A percentile compares a stretch with the other conserved stretches of the same genome.
Conservation (phyloP, 2,888 invertebrate species). For the Andrena minutula region DNA sequence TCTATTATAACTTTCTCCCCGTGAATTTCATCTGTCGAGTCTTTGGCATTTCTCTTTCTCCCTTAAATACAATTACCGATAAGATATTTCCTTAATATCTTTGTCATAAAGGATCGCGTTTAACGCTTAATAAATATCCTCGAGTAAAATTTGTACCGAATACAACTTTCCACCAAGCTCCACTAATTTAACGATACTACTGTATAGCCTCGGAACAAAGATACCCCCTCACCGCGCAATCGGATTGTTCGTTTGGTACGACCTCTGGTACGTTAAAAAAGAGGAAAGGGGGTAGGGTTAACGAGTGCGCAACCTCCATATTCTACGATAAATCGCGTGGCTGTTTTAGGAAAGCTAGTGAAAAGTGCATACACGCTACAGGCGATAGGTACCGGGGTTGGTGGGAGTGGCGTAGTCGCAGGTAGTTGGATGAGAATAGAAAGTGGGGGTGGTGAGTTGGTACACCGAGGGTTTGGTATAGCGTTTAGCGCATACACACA, state of each 20-base stretch:
- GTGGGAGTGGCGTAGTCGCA: conserved; percentile 64
- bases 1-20: background rate
- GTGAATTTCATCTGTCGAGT: background rate
- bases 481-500: conserved; percentile 72
- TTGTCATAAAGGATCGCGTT: background rate
- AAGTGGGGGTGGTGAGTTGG: conserved; percentile 63
- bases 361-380: conserved; percentile 61
- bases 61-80: background rate
- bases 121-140: background rate
- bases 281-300: conserved; percentile 24
- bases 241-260: conserved; percentile 43
- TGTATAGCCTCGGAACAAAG: background rate
- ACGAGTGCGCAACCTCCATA: conserved; percentile 56
- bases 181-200: background rate
- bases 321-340: conserved; percentile 66
- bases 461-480: conserved; percentile 66
- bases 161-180: background rate
- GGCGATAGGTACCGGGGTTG: conserved; percentile 65
- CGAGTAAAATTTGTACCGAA: background rate
- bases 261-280: conserved; percentile 15
- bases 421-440: conserved; percentile 68
- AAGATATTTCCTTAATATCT: too few species aligned
- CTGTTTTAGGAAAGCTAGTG: conserved; percentile 64
- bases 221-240: conserved; percentile 26
- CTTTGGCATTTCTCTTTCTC: background rate